Conservation (phyloP, 2,888 invertebrate species). For the Holacanthella duospinosa region DNA sequence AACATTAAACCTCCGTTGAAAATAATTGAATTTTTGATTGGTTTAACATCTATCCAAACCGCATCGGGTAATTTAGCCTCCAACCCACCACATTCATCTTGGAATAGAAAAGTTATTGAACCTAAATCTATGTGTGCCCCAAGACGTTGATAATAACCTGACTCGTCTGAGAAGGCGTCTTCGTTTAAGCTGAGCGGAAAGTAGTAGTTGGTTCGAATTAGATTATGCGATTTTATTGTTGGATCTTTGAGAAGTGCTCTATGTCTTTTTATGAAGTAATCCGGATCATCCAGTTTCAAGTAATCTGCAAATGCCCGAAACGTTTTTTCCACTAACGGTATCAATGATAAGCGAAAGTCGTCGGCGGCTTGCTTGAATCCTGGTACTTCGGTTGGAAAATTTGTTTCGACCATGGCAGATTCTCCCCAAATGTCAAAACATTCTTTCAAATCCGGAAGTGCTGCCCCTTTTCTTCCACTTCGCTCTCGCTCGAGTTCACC, state of each 20-base stretch:
- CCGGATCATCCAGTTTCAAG: constrained; percentile 16
- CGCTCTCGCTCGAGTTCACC: no score
- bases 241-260: constrained; percentile 7
- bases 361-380: constrained; percentile 13
- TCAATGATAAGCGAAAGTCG: neutral
- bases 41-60: constrained; percentile 16
- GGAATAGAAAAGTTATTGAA: constrained; percentile 11
- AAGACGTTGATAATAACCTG: constrained; percentile 10
- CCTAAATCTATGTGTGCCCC: constrained; percentile 21
- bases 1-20: constrained; percentile 16
- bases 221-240: constrained; percentile 8
- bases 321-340: constrained; percentile 7
- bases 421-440: neutral
- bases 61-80: constrained; percentile 12
- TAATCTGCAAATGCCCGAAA: constrained; percentile 11
- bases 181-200: constrained; percentile 5
- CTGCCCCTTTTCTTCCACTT: no score
- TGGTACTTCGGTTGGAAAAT: constrained; percentile 8
- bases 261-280: constrained; percentile 19
- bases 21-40: constrained; percentile 15
- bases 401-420: neutral
- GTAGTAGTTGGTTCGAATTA: constrained; percentile 14
- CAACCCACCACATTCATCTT: constrained; percentile 16
- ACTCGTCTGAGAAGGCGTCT: neutral
- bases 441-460: neutral